These are phyloP conservation scores for Limulus polyphemus DNA, from an alignment of 2,888 invertebrate species.

Conservation along the genomic window DNA sequence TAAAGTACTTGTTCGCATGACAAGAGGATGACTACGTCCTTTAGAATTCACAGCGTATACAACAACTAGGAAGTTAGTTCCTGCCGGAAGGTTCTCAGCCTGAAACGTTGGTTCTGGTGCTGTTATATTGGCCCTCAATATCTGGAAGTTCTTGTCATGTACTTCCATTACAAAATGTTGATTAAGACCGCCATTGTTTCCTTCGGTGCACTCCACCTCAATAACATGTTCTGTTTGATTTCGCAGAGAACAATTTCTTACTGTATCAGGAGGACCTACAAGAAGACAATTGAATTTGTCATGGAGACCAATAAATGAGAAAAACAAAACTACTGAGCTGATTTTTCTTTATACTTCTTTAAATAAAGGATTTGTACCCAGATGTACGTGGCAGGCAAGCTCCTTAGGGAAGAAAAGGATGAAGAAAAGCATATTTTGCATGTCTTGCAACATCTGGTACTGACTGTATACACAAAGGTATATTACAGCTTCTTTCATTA, in stretches of 20 bases:
- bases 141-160: conserved; percentile 23
- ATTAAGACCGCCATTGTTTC: conserved; percentile 78
- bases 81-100: conserved; percentile 21
- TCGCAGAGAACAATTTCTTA: conserved; percentile 74
- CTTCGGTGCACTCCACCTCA: conserved; percentile 71
- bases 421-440: too few relatives aligned
- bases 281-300: too few relatives aligned
- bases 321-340: too few relatives aligned
- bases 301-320: too few relatives aligned
- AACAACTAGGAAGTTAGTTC: conserved; percentile 22
- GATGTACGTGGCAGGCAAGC: too few relatives aligned
- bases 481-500: too few relatives aligned
- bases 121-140: conserved; percentile 21
- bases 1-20: conserved; percentile 21
- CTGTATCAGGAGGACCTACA: conserved; percentile 65
- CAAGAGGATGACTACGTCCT: conserved; percentile 25
- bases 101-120: conserved; percentile 20
- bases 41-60: conserved; percentile 27
- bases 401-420: too few relatives aligned
- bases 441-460: too few relatives aligned
- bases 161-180: conserved; percentile 73
- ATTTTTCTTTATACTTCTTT: too few relatives aligned
- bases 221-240: conserved; percentile 74
- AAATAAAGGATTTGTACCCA: too few relatives aligned
- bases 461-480: too few relatives aligned